phyloP scores from a whole-genome alignment of 30 jellyfish, hydroid and myxozoan species.

The Aurelia coerulea region DNA sequence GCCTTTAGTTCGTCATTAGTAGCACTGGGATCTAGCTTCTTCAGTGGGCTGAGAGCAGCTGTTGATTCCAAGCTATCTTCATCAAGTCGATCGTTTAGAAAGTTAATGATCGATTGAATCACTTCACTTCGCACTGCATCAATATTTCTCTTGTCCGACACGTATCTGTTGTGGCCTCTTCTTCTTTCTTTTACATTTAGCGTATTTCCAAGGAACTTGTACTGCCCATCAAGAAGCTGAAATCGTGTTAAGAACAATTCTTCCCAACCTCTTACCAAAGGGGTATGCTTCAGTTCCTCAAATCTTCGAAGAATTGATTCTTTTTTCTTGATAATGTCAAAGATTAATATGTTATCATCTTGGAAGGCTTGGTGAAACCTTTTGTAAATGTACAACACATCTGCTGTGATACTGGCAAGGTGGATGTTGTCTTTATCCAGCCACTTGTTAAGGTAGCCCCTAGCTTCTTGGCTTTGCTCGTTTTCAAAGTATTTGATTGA shows the following conservation, averaged over 20 bases:
- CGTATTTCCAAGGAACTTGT: slow-evolving; percentile 1
- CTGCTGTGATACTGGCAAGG: slow-evolving; percentile 20
- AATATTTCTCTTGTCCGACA: slow-evolving; percentile 7
- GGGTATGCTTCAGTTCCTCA: neutral
- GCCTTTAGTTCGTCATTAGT: slow-evolving; percentile 26
- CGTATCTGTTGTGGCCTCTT: slow-evolving; percentile 21
- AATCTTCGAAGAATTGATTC: slow-evolving; percentile 15
- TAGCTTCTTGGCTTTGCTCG: neutral
- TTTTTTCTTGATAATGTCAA: slow-evolving; percentile 22
- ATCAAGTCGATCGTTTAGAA: slow-evolving; percentile 33
- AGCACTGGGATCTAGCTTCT: slow-evolving; percentile 7
- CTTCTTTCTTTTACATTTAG: slow-evolving; percentile 13
- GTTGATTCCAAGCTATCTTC: slow-evolving; percentile 38
- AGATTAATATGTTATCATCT: slow-evolving; percentile 17
- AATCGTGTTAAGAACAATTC: slow-evolving; percentile 10
- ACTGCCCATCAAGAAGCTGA: neutral
- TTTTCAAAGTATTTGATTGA: slow-evolving; percentile 23
- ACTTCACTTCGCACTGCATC: slow-evolving; percentile 53
- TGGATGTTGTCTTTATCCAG: slow-evolving; percentile 27
- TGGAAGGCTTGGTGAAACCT: slow-evolving; percentile 44
- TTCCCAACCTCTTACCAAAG: slow-evolving; percentile 42
- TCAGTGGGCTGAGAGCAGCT: slow-evolving; percentile 12
- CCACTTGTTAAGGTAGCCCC: slow-evolving; percentile 27
- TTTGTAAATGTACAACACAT: slow-evolving; percentile 22
- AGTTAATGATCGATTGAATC: slow-evolving; percentile 29